These are phyloP conservation scores for Ornithorhynchus anatinus DNA, from an alignment of 2,113 vertebrate species.

Conservation along the genomic window DNA sequence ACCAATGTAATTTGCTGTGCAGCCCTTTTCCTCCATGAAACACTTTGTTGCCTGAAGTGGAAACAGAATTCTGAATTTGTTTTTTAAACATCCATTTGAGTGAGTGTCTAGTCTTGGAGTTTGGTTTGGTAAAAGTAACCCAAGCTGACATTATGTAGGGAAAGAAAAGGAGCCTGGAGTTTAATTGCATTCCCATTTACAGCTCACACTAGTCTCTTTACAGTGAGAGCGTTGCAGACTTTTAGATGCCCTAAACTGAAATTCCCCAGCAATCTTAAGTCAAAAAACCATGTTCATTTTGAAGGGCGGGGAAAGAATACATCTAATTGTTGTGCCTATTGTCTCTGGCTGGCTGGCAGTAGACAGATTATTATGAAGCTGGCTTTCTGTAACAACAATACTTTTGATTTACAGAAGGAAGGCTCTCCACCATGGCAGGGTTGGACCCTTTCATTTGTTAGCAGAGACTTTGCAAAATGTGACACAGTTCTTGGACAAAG, in stretches of 20 bases:
- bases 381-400: constrained; percentile 45
- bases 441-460: constrained; percentile 40
- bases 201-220: constrained; percentile 1
- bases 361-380: constrained; percentile 59
- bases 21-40: too few relatives aligned
- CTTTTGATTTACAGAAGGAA: constrained; percentile 63
- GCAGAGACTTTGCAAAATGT: constrained; percentile 45
- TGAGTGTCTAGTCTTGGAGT: neutral
- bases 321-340: constrained; percentile 36
- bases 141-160: neutral
- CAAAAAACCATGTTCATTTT: constrained; percentile 19
- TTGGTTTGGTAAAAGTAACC: constrained; percentile 14
- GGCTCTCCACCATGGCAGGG: constrained; percentile 37
- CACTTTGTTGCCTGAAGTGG: too few relatives aligned
- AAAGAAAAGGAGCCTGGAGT: neutral
- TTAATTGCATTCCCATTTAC: neutral
- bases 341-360: constrained; percentile 51
- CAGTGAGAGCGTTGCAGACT: neutral
- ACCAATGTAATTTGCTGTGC: too few relatives aligned
- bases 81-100: constrained; percentile 11
- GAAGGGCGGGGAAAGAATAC: constrained; percentile 4
- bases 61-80: neutral
- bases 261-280: constrained; percentile 22
- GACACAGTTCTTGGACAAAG: constrained; percentile 64
- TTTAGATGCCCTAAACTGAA: neutral